Evolutionary conservation across 53 echinoderm and acorn worm genomes (phyloP).

Genomic region (Zoroaster sp.): DNA sequence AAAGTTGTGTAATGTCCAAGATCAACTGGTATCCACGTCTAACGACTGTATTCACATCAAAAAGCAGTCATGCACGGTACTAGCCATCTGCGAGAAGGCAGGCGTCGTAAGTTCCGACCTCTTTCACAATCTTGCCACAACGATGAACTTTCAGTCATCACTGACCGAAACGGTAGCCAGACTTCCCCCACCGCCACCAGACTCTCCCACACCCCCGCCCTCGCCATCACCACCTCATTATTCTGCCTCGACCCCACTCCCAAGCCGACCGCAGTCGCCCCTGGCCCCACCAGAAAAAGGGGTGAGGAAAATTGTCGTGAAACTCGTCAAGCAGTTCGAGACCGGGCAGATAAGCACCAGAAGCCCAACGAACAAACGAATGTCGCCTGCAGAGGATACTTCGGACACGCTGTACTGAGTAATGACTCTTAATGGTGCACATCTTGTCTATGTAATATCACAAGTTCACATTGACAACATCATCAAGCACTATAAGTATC

Average conservation of each 20-base stretch:
- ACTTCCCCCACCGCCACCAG: neutral
- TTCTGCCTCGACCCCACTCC: neutral
- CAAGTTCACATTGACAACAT: no score
- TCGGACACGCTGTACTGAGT: no score
- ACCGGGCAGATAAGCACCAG: neutral
- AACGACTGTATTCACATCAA: neutral
- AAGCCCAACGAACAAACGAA: no score
- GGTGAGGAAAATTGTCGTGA: neutral
- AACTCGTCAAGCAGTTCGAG: neutral
- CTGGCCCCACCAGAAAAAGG: neutral
- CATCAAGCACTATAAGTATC: no score
- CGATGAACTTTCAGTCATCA: neutral
- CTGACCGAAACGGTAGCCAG: neutral
- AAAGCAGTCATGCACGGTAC: neutral
- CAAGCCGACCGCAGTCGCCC: neutral
- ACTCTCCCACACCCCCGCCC: neutral
- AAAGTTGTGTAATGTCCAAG: neutral
- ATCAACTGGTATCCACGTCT: neutral
- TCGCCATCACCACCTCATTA: neutral
- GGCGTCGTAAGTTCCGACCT: neutral
- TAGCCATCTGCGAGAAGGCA: neutral
- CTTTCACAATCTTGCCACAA: neutral
- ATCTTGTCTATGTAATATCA: no score
- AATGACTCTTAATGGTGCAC: no score
- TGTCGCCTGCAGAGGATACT: no score